phyloP scores from a whole-genome alignment of 2,888 invertebrate genomes.

The Parnassius glacialis region DNA sequence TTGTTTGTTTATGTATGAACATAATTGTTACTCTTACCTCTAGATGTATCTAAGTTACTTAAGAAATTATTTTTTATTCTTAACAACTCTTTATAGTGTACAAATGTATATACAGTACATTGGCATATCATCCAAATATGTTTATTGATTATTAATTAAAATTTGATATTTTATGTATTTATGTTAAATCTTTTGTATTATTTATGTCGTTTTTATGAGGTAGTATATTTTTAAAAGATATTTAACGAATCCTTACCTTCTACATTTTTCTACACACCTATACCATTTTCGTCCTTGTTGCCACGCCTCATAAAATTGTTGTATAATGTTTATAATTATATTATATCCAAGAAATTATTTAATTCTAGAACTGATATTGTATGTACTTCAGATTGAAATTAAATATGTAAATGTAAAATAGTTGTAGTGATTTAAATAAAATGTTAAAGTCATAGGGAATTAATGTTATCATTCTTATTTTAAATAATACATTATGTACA shows the following conservation, averaged over 20 bases:
- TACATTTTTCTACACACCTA: constrained; percentile 4
- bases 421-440: constrained; percentile 48
- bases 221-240: neutral
- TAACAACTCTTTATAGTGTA: constrained; percentile 43
- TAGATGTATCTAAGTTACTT: constrained; percentile 3
- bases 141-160: constrained; percentile 14
- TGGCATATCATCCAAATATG: constrained; percentile 63
- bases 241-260: constrained; percentile 14
- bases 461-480: constrained; percentile 55
- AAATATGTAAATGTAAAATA: constrained; percentile 51
- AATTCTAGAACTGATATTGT: constrained; percentile 54
- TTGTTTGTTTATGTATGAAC: constrained; percentile 2
- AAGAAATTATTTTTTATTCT: constrained; percentile 2
- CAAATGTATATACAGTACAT: constrained; percentile 66
- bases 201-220: constrained; percentile 14
- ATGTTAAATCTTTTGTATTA: constrained; percentile 9
- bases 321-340: constrained; percentile 71
- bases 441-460: constrained; percentile 61
- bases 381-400: constrained; percentile 47
- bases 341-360: constrained; percentile 56
- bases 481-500: constrained; percentile 2
- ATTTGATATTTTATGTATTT: constrained; percentile 13
- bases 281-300: constrained; percentile 52
- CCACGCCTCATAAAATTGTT: constrained; percentile 66
- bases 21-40: constrained; percentile 1